A percentile compares a stretch with the other conserved stretches of the same genome.
Evolutionary conservation across 2,113 vertebrate species (phyloP).

Genomic region (Megaceryle maxima): DNA sequence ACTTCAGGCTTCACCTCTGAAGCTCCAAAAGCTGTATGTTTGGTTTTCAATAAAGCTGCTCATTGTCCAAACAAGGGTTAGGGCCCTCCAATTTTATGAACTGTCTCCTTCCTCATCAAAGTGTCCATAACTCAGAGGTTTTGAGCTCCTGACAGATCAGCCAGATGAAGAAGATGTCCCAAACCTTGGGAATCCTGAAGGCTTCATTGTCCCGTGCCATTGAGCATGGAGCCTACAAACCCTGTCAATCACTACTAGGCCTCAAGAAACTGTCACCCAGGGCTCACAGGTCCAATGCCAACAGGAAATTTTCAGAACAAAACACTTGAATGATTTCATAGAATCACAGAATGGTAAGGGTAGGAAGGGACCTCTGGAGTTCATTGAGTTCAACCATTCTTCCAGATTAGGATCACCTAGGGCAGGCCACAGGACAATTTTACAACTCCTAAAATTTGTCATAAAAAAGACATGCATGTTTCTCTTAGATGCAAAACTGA

Average conservation of each 20-base stretch:
- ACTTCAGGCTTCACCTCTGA: background rate
- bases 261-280: background rate
- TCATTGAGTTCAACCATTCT: no score
- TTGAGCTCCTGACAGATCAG: background rate
- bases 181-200: background rate
- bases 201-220: accelerated
- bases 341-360: no score
- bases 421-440: no score
- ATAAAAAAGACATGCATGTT: background rate
- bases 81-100: background rate
- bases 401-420: no score
- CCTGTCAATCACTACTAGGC: background rate
- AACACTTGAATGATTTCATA: background rate
- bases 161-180: background rate
- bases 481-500: background rate
- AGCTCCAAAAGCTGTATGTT: background rate
- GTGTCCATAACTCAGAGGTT: background rate
- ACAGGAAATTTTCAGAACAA: background rate
- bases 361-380: no score
- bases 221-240: background rate
- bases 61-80: no score
- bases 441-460: background rate
- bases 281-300: background rate
- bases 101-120: background rate
- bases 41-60: background rate